These are phyloP conservation scores for Leptoclinus maculatus DNA, from an alignment of 2,797 vertebrate genomes.

Conservation along the genomic window DNA sequence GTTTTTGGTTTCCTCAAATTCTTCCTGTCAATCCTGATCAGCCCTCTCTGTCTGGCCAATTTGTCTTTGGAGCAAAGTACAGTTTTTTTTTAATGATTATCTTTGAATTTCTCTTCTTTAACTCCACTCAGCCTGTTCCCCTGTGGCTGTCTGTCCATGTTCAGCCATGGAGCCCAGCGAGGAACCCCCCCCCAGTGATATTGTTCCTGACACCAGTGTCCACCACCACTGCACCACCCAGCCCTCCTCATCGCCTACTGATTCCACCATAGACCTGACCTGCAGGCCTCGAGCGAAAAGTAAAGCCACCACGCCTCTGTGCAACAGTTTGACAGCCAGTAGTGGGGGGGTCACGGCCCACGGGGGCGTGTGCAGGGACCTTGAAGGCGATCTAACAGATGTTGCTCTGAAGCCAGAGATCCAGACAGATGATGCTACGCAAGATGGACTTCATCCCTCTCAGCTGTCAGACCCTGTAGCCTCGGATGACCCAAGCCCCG, in stretches of 20 bases:
- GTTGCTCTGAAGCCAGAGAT: constrained; percentile 66
- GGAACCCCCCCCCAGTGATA: constrained; percentile 44
- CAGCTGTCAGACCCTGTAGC: constrained; percentile 43
- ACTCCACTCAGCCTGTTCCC: neutral
- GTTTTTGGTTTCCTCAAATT: neutral
- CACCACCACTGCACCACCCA: constrained; percentile 25
- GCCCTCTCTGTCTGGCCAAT: neutral
- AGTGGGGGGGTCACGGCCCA: neutral
- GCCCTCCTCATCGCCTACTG: constrained; percentile 37
- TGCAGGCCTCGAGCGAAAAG: constrained; percentile 61
- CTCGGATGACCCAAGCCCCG: constrained; percentile 58
- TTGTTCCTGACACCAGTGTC: constrained; percentile 24
- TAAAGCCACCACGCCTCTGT: constrained; percentile 37
- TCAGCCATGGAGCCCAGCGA: constrained; percentile 58
- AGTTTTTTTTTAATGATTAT: neutral
- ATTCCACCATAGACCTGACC: constrained; percentile 71
- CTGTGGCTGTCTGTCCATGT: neutral
- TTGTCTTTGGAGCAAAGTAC: neutral
- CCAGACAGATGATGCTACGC: constrained; percentile 31
- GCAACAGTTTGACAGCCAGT: neutral
- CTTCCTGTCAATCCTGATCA: neutral
- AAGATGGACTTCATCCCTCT: constrained; percentile 48
- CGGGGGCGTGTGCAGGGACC: constrained; percentile 21
- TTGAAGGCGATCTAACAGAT: constrained; percentile 35
- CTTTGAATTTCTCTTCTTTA: neutral